Base-by-base conservation (phyloP, 2,797 vertebrate genomes). In the Poecile montanus region DNA sequence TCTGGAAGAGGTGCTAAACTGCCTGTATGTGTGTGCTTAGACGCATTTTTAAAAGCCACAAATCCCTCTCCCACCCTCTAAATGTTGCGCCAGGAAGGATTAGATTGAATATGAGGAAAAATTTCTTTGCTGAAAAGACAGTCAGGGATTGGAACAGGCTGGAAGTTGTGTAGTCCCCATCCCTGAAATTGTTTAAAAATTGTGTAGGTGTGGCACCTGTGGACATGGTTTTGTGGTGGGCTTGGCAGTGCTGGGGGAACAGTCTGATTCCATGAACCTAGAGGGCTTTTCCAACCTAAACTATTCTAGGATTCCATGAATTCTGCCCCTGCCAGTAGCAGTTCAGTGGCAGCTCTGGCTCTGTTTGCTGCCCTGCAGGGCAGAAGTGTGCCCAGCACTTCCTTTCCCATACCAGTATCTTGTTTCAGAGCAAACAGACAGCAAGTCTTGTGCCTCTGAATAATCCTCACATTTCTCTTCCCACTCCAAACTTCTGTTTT, bases 401-500 rank as follows among this genome's bases (percentile, higher is more conserved):
- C 72, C 29, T 82, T 61, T 88, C 45, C 45, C 17, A 0, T 38
- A 6, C 13, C 68, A 61, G 38, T 30, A 19, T 58, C 66, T 86
- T 51, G 42, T 91, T 87, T 67, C 48, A 29, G 48, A 78, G 75
- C 32, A 45, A 80, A 34, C 29, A 36, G 56, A 9, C 70, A 51
- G 30, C 0, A 0, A 85, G 2, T 61, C 93, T 88, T 58, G 76
- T 90, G 91, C 75, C 22, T 71, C 91, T 94, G 89, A 94, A 89
- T 93, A 93, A 93, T 77, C 57, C 82, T 77, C n/a, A 8, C 2
- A 0, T 47, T 80, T 48, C 75, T 85, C 45, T 90, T 96, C 71
- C 70, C 3, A 0, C 45, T 70, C 60, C 38, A 60, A 50, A 79
- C 68, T 94, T 96, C 91, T 85, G 51, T 73, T 94, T 94, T 89